Base-by-base conservation (phyloP, 2,888 invertebrate species). In the Trachelus troglodyta region DNA sequence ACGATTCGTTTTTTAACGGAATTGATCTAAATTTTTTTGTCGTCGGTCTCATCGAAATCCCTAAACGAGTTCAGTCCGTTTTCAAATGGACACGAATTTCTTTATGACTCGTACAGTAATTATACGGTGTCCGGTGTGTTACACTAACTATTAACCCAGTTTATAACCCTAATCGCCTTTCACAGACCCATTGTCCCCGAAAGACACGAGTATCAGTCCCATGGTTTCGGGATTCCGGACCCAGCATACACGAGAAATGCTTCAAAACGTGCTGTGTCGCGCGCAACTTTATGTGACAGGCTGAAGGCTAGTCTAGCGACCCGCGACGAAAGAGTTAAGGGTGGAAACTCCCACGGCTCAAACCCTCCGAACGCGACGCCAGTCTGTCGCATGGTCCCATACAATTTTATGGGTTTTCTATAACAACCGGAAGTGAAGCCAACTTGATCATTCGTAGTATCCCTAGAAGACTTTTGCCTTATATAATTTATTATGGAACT, bases 141-240 rank as follows among this genome's bases (percentile, higher is more conserved):
- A 71, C 79, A 76, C 74, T 9, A 33, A 76, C 76, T 73, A 76
- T 79, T 79, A 79, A 76, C 76, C 79, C 76, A 74, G 76, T 79
- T 79, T 79, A 79, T 76, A 78, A 75, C 78, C 78, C 74, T 74
- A 74, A 74, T 74, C 74, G 23, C 30, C 34, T 30, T 33, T n/a
- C 34, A 30, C 35, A 23, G 34, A 35, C 34, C 71, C 71, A 71
- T 71, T 71, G 71, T 71, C 33, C 71, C 56, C 71, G 31, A 34
- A 71, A 33, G 74, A 74, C 74, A 74, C 74, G 74, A 74, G 37
- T 37, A 34, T 35, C 68, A 69, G 68, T 75, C 69, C 30, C 15
- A 31, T 15, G 31, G 12, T 31, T 56, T 56, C 31, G 12, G 73
- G 34, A 4, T n/a, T 33, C 33, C 15, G 12, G 37, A 23, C 23